Percentiles rank a stretch among this genome's conserved stretches.
phyloP scores from a whole-genome alignment of 2,888 invertebrate genomes.

The Lasioglossum villosulum region DNA sequence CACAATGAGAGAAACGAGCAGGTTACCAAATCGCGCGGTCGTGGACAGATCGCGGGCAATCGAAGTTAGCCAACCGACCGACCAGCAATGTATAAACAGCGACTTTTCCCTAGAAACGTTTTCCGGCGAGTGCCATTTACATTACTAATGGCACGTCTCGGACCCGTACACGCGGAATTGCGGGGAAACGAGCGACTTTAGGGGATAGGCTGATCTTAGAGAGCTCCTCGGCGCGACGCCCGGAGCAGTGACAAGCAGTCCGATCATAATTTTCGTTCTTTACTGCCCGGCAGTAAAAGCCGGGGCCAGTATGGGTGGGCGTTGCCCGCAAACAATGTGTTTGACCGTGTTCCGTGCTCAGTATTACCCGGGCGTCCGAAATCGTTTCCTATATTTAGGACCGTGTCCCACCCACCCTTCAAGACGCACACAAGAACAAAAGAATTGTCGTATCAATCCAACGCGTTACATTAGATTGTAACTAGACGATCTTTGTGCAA shows the following conservation, averaged over 20 bases:
- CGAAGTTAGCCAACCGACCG: neutral
- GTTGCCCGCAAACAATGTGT: slow-evolving; percentile 83
- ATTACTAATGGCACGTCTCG: slow-evolving; percentile 33
- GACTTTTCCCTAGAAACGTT: slow-evolving; percentile 25
- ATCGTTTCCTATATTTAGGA: slow-evolving; percentile 77
- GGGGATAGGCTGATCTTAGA: slow-evolving; percentile 42
- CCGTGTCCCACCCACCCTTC: slow-evolving; percentile 46
- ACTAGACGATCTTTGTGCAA: too few relatives aligned
- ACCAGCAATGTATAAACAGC: neutral
- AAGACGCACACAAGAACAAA: neutral
- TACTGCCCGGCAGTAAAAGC: slow-evolving; percentile 82
- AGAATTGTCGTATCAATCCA: neutral
- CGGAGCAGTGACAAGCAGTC: slow-evolving; percentile 80
- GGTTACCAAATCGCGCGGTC: neutral
- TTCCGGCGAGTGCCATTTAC: slow-evolving; percentile 33
- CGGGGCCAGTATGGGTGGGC: slow-evolving; percentile 80
- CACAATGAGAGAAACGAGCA: neutral
- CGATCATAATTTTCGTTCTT: slow-evolving; percentile 83
- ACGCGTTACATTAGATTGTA: neutral
- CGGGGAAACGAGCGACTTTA: slow-evolving; percentile 22
- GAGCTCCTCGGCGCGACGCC: slow-evolving; percentile 73
- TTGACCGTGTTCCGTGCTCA: slow-evolving; percentile 78
- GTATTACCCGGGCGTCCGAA: slow-evolving; percentile 71
- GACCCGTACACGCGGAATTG: slow-evolving; percentile 1
- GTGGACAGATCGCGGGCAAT: neutral